Percentiles rank a stretch among this genome's conserved stretches.
These are phyloP conservation scores for Acridotheres tristis DNA, from an alignment of 2,797 vertebrate genomes.

Conservation along the genomic window DNA sequence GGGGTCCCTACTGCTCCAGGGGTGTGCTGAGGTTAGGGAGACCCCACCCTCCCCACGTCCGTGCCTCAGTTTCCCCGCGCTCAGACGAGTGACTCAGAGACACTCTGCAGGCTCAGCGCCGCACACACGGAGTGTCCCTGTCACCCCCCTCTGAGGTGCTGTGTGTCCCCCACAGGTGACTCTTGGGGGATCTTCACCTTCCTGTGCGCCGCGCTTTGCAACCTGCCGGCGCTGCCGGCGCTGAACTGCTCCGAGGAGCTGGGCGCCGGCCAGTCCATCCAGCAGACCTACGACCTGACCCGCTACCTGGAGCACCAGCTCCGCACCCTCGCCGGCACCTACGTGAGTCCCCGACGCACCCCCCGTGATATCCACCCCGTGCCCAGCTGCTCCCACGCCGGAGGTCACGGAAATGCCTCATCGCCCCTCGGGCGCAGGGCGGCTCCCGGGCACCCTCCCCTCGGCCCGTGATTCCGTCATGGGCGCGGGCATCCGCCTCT, in stretches of 20 bases:
- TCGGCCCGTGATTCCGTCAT: neutral
- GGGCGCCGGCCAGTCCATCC: slow-evolving; percentile 84
- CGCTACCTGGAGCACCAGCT: slow-evolving; percentile 97
- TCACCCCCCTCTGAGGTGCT: neutral
- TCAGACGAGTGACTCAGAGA: neutral
- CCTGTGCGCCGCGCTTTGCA: slow-evolving; percentile 83
- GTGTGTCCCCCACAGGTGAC: slow-evolving; percentile 74
- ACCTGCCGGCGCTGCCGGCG: slow-evolving; percentile 80
- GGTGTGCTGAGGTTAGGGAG: neutral
- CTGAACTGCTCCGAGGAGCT: slow-evolving; percentile 87
- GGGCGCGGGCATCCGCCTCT: neutral
- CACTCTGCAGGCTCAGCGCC: neutral
- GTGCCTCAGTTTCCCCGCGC: neutral
- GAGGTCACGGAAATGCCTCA: slow-evolving; percentile 4
- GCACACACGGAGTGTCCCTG: neutral
- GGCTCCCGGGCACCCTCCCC: neutral
- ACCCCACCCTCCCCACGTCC: neutral
- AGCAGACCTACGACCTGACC: slow-evolving; percentile 96
- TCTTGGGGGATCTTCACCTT: slow-evolving; percentile 83
- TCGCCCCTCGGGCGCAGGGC: neutral
- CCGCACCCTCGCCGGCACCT: slow-evolving; percentile 92
- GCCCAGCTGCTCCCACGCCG: neutral
- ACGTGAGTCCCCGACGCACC: slow-evolving; percentile 76
- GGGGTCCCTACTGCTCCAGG: neutral
- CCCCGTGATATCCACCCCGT: neutral